Evolutionary conservation across 2,113 vertebrate genomes (phyloP).

Genomic region (Petaurus breviceps): DNA sequence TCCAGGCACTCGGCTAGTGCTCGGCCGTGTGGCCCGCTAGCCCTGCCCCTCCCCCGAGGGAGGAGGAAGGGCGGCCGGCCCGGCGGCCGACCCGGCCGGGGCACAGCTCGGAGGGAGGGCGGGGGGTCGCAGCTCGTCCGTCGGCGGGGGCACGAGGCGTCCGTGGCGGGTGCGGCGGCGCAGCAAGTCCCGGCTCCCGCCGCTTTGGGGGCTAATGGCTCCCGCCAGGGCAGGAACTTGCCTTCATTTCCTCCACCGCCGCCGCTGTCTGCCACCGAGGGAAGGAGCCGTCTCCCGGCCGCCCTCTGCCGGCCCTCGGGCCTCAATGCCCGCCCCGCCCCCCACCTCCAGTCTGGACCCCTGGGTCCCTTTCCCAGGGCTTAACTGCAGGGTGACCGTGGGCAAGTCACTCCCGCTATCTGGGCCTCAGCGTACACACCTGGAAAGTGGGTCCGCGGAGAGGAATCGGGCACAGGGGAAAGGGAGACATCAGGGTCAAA

Average conservation of each 20-base stretch:
- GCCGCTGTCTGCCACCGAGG: neutral
- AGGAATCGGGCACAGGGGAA: neutral
- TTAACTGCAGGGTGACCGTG: neutral
- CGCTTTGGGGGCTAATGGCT: neutral
- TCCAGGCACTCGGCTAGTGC: too few relatives aligned
- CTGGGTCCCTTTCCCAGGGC: neutral
- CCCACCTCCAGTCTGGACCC: neutral
- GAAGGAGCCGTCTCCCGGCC: neutral
- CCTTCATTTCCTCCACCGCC: neutral
- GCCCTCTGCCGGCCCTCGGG: neutral
- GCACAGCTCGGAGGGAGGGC: neutral
- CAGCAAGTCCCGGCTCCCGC: neutral
- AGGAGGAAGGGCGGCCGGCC: neutral
- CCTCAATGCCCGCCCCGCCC: neutral
- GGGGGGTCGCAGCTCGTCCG: too few relatives aligned
- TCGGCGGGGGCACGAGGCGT: fast-evolving
- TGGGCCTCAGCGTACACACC: neutral
- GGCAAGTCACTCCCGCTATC: neutral
- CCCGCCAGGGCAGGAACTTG: neutral
- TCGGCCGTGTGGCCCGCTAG: neutral
- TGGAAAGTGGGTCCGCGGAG: neutral
- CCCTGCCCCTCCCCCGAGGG: neutral
- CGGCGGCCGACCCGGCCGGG: neutral
- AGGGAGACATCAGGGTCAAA: neutral
- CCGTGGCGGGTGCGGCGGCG: too few relatives aligned